These are phyloP conservation scores for Hexactinellida sp. DNA, from an alignment of 37 sponge, comb jelly and placozoan genomes.

Conservation along the genomic window DNA sequence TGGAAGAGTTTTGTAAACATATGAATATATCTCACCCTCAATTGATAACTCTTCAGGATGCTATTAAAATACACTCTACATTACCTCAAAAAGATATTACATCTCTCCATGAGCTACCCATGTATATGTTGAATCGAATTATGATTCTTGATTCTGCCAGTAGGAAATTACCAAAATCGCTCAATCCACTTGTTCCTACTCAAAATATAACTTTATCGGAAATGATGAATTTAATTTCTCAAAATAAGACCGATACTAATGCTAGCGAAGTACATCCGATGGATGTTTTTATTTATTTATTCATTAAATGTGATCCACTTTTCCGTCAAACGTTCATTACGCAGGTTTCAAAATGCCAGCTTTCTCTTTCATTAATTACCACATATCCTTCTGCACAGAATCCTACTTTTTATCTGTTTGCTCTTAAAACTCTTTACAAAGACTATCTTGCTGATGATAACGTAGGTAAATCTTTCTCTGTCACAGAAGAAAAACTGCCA, in stretches of 20 bases:
- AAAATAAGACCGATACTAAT: neutral
- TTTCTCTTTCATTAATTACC: slow-evolving; percentile 19
- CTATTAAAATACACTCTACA: neutral
- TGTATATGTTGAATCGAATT: neutral
- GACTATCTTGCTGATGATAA: neutral
- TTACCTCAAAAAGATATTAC: neutral
- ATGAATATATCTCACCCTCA: neutral
- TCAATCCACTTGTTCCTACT: neutral
- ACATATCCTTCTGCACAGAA: slow-evolving; percentile 17
- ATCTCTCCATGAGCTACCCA: neutral
- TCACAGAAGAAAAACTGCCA: slow-evolving; percentile 1
- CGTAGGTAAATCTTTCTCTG: neutral
- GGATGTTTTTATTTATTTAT: neutral
- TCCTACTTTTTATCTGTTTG: slow-evolving; percentile 10
- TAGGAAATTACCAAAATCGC: neutral
- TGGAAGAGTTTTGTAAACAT: slow-evolving; percentile 1
- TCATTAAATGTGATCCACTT: neutral
- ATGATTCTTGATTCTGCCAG: slow-evolving; percentile 1
- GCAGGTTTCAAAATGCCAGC: slow-evolving; percentile 21
- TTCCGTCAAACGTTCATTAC: neutral
- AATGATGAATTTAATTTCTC: neutral
- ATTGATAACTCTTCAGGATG: neutral
- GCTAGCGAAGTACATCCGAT: neutral
- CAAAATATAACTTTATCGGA: neutral
- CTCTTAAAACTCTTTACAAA: slow-evolving; percentile 21